Evolutionary conservation across 2,888 invertebrate species (phyloP), one percentile per base, ranked within the genome.

Genomic region (Orgyia antiqua): DNA sequence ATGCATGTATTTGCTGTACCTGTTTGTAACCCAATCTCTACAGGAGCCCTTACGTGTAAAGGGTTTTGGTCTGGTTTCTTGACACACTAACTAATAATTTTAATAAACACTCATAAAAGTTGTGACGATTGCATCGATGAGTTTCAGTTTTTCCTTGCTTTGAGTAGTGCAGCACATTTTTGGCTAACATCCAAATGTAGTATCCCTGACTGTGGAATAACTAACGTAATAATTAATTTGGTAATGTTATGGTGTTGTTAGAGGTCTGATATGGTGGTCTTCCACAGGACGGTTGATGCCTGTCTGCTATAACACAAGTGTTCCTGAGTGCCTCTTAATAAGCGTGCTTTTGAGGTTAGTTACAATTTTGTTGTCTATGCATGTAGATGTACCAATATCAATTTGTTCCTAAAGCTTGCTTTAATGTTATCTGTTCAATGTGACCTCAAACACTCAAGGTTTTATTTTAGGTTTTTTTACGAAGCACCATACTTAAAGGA

Each of bases 301-400:
- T 74, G 75, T 67, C 72, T 69, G 60, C 58, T 58, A 69, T 75
- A 74, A 75, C 74, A 64, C 64, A 68, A 73, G 77, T 79, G 77
- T 66, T 70, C 76, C 77, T 43, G 79, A 76, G 79, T 83, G 78
- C 72, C 70, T 67, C 62, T 59, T 86, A 84, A 86, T 75, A 45
- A 23, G 83, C 82, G 82, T 83, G 83, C 66, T 78, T 84, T 76
- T 75, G 77, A 86, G 86, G 86, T 86, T 77, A 83, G 86, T 84
- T 15, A 48, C 38, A 39, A 40, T 45, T 40, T 45, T 58, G 51
- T 49, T 37, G 36, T 42, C 38, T 13, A 29, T 36, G 33, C 36
- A 25, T 35, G 33, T 55, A 40, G 29, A 36, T 36, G 34, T 27
- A 42, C 33, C 47, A 42, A 44, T 39, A 39, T 15, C n/a, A n/a